Base-by-base conservation (phyloP, 2,797 vertebrate genomes). In the Neomorphus geoffroyi region DNA sequence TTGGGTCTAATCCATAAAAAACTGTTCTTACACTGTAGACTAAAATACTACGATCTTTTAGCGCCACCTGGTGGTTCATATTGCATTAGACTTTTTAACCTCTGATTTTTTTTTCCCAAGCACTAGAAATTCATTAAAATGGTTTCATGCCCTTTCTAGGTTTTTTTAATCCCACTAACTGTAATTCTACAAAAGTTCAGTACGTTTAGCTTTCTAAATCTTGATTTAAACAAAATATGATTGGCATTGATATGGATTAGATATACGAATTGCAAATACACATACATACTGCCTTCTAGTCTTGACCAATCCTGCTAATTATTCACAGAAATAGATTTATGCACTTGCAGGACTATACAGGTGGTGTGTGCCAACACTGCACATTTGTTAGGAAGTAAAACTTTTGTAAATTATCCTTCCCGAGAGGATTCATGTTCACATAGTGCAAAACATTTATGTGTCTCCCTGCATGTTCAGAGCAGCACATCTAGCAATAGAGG, bases 51-150 rank as follows among this genome's bases (percentile, higher is more conserved):
- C 32, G 92, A 90, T 93, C 86, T 79, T 2, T 39, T 86, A 73
- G 85, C 95, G n/a, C 97, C 95, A 89, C 22, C 97, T 97, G 92
- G 91, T 60, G 97, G 82, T 35, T 56, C 10, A 2, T 3, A n/a
- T 4, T 37, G 46, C 24, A 26, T 35, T 91, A 62, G 33, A 8
- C 7, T 3, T 45, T 39, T 18, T 19, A 13, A 13, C 14, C 41
- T 41, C 18, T 45, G 43, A 41, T 41, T 19, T 45, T 45, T 18
- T 48, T 32, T 26, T 24, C 17, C 28, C 17, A 16, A 90, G 43
- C 26, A 66, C 12, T 1, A 57, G 3, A 54, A 41, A 39, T 13
- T 19, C 32, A 27, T 33, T 43, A 4, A 0, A 67, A 61, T 35
- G 19, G 2, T 3, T 78, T 37, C 53, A 11, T 4, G 3, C 23